A percentile compares a stretch with the other conserved stretches of the same genome.
Conservation (phyloP, 2,797 vertebrate genomes). For the Zalophus californianus region DNA sequence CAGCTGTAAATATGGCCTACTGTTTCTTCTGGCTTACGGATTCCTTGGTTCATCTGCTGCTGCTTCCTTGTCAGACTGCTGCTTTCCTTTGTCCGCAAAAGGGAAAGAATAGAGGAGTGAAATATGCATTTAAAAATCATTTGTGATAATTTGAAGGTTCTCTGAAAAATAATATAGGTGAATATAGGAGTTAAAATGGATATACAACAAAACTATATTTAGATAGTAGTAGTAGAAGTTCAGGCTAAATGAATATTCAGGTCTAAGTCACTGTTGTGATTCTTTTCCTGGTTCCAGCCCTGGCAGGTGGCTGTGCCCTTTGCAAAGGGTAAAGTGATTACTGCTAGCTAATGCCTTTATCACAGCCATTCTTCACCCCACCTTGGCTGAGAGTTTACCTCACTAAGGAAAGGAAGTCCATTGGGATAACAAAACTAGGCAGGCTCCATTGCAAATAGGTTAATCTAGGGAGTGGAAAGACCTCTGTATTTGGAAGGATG, state of each 20-base stretch:
- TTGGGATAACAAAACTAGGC: background rate
- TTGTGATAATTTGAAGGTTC: background rate
- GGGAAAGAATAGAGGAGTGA: background rate
- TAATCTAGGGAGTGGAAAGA: background rate
- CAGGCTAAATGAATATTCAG: background rate
- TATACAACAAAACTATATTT: background rate
- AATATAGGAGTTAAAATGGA: background rate
- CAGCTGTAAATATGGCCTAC: background rate
- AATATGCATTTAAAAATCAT: background rate
- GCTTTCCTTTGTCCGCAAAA: background rate
- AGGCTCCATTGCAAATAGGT: background rate
- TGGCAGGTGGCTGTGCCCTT: background rate
- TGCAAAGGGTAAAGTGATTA: constrained; percentile 19
- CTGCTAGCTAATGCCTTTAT: background rate
- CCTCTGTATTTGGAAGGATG: constrained; percentile 35
- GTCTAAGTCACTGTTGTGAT: background rate
- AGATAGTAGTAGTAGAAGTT: background rate
- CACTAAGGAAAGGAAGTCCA: background rate
- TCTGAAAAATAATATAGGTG: constrained; percentile 23
- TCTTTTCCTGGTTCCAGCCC: background rate
- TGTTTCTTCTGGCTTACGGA: background rate
- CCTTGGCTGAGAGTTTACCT: constrained; percentile 28
- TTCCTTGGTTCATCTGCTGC: background rate
- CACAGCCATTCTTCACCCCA: background rate
- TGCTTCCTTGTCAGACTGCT: constrained; percentile 11